Evolutionary conservation across 2,888 invertebrate genomes (phyloP), one percentile per base, ranked within the genome.

Genomic region (Nyleta sp.): DNA sequence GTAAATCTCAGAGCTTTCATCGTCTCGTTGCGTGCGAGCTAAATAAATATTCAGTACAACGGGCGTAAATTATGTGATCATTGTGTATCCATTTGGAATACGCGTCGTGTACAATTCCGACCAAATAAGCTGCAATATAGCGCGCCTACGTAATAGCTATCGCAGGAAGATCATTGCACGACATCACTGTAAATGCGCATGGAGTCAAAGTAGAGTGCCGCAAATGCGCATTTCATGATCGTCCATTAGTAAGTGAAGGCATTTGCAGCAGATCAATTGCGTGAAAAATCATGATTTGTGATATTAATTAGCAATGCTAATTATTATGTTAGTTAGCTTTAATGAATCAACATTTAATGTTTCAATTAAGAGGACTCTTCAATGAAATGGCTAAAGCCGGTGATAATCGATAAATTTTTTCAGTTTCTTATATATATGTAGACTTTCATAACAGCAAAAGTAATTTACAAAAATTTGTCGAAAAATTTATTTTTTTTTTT

Each of bases 41-140:
- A 55, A 59, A 77, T 77, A 77, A 77, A 77, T 55, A 72, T 60
- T 65, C 31, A 44, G 44, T 62, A 57, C 50, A 60, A 46, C 67
- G 40, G 68, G 78, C 67, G 78, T 78, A 71, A 78, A 78, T 72
- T 78, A 78, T 78, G 68, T 33, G 60, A 65, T 62, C 67, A 78
- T 72, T 72, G 78, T 72, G 42, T 44, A 64, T 62, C 67, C 71
- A 67, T 72, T 62, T 68, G 65, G 78, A 70, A 76, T 53, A 55
- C 35, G 18, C 44, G 38, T 55, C n/a, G 55, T 50, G 53, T 50
- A 67, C 67, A 77, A 55, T 72, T 53, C 55, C 60, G 44, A 68
- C 60, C 60, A 72, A 71, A 71, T 53, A 72, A 60, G 76, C 70
- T 50, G 50, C 64, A 44, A 64, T 70, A 59, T 50, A 67, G 10